Conservation (phyloP, 2,797 vertebrate genomes). For the Oceanodroma leucorhoa region DNA sequence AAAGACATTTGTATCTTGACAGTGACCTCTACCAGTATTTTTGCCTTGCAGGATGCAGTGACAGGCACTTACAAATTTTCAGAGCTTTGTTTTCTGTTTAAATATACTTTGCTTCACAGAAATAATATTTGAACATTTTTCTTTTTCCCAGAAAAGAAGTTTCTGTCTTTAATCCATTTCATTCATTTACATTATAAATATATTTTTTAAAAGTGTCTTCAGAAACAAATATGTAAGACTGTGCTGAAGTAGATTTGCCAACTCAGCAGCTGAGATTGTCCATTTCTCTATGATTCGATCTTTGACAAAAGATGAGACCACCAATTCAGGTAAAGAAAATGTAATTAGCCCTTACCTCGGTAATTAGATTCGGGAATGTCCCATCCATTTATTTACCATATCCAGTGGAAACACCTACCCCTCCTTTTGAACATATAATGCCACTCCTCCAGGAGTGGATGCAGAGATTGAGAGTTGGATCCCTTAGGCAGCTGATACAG, state of each 20-base stretch:
- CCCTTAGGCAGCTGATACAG: background rate
- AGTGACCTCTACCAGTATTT: background rate
- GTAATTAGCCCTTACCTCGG: background rate
- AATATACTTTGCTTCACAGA: background rate
- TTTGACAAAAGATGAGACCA: background rate
- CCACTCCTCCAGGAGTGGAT: background rate
- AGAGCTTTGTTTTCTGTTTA: background rate
- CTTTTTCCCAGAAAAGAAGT: background rate
- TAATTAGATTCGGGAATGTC: background rate
- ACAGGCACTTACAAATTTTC: background rate
- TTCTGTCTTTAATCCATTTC: background rate
- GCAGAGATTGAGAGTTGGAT: background rate
- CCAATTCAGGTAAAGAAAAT: background rate
- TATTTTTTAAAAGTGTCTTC: background rate
- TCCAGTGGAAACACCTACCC: background rate
- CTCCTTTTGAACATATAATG: background rate
- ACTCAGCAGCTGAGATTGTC: background rate
- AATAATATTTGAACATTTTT: background rate
- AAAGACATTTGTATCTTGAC: background rate
- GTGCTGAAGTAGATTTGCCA: background rate
- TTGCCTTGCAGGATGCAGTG: background rate
- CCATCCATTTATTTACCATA: background rate
- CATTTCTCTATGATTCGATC: background rate
- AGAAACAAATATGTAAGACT: background rate
- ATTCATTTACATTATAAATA: background rate